A percentile compares a stretch with the other conserved stretches of the same genome.
Evolutionary conservation across 2,888 invertebrate genomes (phyloP).

Genomic region (Criorhina ranunculi): DNA sequence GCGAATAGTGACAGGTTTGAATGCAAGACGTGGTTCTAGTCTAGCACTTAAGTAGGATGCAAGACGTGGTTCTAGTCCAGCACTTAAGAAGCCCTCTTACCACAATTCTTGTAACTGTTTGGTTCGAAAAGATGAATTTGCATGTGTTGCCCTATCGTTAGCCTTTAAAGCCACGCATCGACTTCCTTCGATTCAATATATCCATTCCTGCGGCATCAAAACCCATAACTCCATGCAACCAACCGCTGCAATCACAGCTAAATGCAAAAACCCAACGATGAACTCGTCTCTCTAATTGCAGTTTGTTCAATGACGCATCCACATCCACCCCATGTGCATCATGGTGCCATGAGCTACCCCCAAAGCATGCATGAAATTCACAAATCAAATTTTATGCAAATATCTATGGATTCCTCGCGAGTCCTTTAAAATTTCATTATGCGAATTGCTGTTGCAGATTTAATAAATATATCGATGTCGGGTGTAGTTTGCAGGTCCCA

Average conservation of each 20-base stretch:
- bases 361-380: background rate
- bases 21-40: too few relatives aligned
- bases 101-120: too few relatives aligned
- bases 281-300: constrained; percentile 8
- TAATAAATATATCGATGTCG: constrained; percentile 59
- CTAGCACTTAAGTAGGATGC: too few relatives aligned
- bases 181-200: background rate
- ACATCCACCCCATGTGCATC: too few relatives aligned
- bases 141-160: too few relatives aligned
- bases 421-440: constrained; percentile 37
- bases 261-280: constrained; percentile 8
- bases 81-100: too few relatives aligned
- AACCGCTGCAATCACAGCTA: constrained; percentile 2
- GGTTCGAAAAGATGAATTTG: too few relatives aligned
- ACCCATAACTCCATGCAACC: background rate
- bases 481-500: constrained; percentile 5
- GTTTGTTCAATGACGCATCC: background rate
- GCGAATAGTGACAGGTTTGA: too few relatives aligned
- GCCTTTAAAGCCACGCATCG: too few relatives aligned
- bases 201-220: background rate
- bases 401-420: constrained; percentile 41
- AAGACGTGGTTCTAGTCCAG: too few relatives aligned
- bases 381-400: constrained; percentile 43
- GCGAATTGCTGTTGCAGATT: constrained; percentile 36
- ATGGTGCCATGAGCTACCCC: too few relatives aligned